Conservation (phyloP, 2,113 vertebrate species). For the Patagioenas fasciata region DNA sequence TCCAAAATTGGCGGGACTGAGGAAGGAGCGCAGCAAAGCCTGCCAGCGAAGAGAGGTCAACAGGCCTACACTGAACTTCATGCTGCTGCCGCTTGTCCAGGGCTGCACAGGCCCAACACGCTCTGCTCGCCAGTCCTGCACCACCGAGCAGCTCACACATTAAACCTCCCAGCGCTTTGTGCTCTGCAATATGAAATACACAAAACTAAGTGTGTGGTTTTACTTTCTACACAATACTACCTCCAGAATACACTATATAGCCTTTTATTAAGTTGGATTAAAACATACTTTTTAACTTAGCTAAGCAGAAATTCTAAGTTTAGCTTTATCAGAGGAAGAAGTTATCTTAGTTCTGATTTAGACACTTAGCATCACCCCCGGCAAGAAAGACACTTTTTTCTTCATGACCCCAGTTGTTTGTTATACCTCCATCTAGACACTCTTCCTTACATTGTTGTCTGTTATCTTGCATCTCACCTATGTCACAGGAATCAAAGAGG, state of each 20-base stretch:
- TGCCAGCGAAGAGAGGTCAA: neutral
- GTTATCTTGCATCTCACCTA: neutral
- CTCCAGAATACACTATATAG: neutral
- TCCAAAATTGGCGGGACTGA: neutral
- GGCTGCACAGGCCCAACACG: fast-evolving
- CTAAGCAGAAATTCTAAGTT: neutral
- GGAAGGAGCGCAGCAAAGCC: neutral
- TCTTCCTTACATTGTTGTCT: neutral
- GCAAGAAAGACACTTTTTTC: neutral
- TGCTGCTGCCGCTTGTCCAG: neutral
- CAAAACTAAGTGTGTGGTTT: neutral
- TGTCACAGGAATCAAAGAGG: neutral
- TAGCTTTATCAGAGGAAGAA: neutral
- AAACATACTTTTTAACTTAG: neutral
- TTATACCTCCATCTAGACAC: neutral
- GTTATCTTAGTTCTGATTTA: neutral
- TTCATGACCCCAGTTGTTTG: neutral
- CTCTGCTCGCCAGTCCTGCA: fast-evolving
- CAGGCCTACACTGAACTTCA: neutral
- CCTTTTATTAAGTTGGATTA: neutral
- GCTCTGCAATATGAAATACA: neutral
- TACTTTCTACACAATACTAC: neutral
- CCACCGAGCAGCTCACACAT: neutral
- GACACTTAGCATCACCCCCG: neutral
- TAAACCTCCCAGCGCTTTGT: fast-evolving